Evolutionary conservation across 2,113 vertebrate species (phyloP).

Genomic region (Natator depressus): DNA sequence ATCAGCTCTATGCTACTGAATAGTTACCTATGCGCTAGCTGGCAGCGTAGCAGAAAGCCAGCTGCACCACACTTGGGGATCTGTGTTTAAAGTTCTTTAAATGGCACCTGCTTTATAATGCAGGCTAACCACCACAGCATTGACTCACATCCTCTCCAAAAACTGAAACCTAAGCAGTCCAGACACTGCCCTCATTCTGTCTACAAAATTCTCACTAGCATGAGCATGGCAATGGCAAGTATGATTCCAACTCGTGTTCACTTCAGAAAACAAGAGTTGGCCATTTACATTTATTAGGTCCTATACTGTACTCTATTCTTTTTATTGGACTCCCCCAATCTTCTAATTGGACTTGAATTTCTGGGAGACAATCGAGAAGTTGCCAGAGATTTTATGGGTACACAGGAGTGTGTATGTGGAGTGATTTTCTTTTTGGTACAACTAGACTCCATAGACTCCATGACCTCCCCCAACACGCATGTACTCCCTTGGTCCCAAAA

Average conservation of each 20-base stretch:
- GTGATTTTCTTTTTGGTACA: background rate
- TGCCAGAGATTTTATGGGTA: background rate
- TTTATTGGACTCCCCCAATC: background rate
- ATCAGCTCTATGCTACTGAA: conserved; percentile 3
- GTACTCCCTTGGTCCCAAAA: background rate
- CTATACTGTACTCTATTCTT: too few species aligned
- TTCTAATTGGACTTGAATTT: background rate
- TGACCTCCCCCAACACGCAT: background rate
- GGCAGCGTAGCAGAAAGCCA: conserved; percentile 33
- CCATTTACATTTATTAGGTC: too few species aligned
- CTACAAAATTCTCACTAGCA: background rate
- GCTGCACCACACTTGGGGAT: background rate
- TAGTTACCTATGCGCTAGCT: background rate
- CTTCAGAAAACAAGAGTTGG: too few species aligned
- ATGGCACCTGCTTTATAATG: background rate
- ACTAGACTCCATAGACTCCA: background rate
- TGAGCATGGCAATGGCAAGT: background rate
- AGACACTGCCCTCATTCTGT: background rate
- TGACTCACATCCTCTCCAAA: background rate
- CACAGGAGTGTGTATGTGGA: background rate
- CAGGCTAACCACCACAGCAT: background rate
- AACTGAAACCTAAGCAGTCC: background rate
- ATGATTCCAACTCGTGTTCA: too few species aligned
- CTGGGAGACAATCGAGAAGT: background rate
- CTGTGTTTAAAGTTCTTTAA: background rate